Conservation (phyloP, 2,888 invertebrate genomes). For the Drosophila eohydei region DNA sequence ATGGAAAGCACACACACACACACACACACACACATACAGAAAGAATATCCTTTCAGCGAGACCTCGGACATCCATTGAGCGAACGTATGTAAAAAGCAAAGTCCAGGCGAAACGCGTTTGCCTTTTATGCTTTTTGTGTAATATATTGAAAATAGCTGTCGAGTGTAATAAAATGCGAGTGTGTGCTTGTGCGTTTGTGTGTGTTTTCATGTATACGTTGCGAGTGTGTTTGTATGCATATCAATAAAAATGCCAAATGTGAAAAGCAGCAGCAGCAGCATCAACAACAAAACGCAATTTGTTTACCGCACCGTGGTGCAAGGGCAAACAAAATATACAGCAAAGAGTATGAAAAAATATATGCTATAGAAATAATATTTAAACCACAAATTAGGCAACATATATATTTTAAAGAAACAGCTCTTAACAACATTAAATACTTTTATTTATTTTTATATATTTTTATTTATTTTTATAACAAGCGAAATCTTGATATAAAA, state of each 20-base stretch:
- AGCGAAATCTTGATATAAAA: too few species aligned
- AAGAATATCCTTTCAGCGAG: constrained; percentile 67
- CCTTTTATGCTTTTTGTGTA: constrained; percentile 75
- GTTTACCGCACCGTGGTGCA: constrained; percentile 60
- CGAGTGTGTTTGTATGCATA: constrained; percentile 67
- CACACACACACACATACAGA: constrained; percentile 6
- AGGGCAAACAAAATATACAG: neutral
- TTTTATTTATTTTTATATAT: too few species aligned
- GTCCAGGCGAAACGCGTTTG: constrained; percentile 52
- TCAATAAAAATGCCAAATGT: constrained; percentile 79
- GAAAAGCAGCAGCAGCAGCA: constrained; percentile 35
- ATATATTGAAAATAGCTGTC: constrained; percentile 83
- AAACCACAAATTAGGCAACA: too few species aligned
- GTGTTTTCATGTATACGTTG: constrained; percentile 12
- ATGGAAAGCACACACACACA: constrained; percentile 72
- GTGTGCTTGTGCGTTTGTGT: constrained; percentile 34
- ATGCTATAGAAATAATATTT: too few species aligned
- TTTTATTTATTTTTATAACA: too few species aligned
- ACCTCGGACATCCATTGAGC: constrained; percentile 31
- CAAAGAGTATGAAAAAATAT: neutral
- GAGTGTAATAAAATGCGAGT: constrained; percentile 79
- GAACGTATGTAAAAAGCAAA: constrained; percentile 72
- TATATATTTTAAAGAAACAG: too few species aligned
- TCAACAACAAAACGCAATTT: constrained; percentile 70
- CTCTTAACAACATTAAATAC: too few species aligned